phyloP scores from a whole-genome alignment of 2,113 vertebrate genomes.

The Mugil cephalus region DNA sequence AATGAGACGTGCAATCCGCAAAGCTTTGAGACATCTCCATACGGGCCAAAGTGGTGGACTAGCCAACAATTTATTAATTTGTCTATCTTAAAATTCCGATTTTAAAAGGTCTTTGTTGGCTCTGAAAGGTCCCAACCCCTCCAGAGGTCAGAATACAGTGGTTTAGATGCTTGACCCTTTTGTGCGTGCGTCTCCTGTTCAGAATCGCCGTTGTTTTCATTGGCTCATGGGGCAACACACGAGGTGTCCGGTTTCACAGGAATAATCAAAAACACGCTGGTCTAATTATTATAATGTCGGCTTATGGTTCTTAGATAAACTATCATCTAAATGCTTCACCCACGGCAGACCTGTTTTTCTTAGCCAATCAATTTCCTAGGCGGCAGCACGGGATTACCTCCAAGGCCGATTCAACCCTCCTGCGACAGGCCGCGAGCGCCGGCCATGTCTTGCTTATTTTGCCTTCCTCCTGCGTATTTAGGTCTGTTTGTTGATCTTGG shows the following conservation, averaged over 20 bases:
- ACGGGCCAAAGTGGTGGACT: no score
- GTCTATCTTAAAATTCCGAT: no score
- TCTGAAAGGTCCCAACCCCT: slow-evolving; percentile 1
- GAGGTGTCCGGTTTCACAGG: slow-evolving; percentile 55
- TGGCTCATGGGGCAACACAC: slow-evolving; percentile 12
- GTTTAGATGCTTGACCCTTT: slow-evolving; percentile 14
- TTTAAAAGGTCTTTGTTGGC: no score
- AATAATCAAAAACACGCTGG: slow-evolving; percentile 62
- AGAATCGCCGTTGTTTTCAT: slow-evolving; percentile 45
- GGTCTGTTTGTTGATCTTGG: slow-evolving; percentile 77
- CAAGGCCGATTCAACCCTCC: slow-evolving; percentile 42
- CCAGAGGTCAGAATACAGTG: slow-evolving; percentile 6
- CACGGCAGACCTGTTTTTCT: slow-evolving; percentile 67
- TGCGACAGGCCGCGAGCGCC: slow-evolving; percentile 22
- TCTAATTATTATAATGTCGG: slow-evolving; percentile 71
- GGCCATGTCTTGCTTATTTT: slow-evolving; percentile 69
- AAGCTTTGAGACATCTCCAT: no score
- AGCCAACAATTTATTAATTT: no score
- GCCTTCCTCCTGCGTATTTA: slow-evolving; percentile 58
- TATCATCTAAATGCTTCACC: slow-evolving; percentile 44
- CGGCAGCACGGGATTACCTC: slow-evolving; percentile 70
- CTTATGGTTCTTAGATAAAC: slow-evolving; percentile 66
- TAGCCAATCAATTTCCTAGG: slow-evolving; percentile 77
- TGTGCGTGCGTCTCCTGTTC: slow-evolving; percentile 16
- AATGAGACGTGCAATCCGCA: no score